Percentiles rank a stretch among this genome's conserved stretches.
Conservation (phyloP, 2,797 vertebrate species). For the Catamblyrhynchus diadema region DNA sequence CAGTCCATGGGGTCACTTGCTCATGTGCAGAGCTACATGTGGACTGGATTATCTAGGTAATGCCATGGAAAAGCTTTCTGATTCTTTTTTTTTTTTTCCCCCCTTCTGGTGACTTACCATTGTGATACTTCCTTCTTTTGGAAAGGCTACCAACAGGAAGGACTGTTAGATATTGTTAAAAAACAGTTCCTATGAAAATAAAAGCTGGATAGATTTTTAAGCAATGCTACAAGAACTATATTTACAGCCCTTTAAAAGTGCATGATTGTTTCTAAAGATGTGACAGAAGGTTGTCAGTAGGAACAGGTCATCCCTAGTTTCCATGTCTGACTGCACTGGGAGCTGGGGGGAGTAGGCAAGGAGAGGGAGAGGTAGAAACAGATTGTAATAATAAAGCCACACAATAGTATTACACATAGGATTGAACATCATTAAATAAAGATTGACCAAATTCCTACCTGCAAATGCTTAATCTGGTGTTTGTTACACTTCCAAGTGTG, state of each 20-base stretch:
- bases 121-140: not conserved
- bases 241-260: not conserved
- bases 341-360: not conserved
- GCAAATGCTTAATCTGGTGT: conserved; percentile 23
- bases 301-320: not conserved
- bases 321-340: not conserved
- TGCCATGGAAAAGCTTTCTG: not conserved
- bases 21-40: not conserved
- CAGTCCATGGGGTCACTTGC: not conserved
- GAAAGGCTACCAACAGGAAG: not conserved
- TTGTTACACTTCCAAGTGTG: conserved; percentile 54
- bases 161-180: not conserved
- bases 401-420: conserved; percentile 41
- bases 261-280: not conserved
- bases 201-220: not conserved
- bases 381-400: conserved; percentile 58
- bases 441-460: conserved; percentile 47
- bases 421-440: conserved; percentile 34
- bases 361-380: conserved; percentile 28
- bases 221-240: not conserved
- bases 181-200: not conserved
- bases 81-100: not conserved
- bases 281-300: not conserved
- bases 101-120: not conserved
- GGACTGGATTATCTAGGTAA: not conserved